Percentiles rank a stretch among this genome's conserved stretches.
Evolutionary conservation across 2,888 invertebrate species (phyloP).

Genomic region (Drosophila crucigera): DNA sequence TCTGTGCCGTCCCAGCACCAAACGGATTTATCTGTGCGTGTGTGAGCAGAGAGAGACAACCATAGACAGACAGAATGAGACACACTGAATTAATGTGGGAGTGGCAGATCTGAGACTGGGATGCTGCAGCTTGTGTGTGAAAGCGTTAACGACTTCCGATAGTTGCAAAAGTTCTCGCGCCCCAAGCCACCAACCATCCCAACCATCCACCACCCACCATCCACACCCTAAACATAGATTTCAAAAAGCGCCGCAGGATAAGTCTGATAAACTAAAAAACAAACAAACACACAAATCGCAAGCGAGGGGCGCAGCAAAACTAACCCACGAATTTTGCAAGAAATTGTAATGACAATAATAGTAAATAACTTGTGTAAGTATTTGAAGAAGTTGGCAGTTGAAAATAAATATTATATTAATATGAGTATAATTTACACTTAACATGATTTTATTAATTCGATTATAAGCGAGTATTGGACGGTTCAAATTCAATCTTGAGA

Average conservation of each 20-base stretch:
- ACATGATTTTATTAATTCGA: neutral
- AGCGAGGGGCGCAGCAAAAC: constrained; percentile 41
- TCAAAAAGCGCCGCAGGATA: constrained; percentile 71
- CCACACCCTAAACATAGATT: constrained; percentile 39
- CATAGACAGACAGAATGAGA: constrained; percentile 14
- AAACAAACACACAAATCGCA: constrained; percentile 35
- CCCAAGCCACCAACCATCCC: constrained; percentile 6
- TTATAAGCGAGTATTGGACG: neutral
- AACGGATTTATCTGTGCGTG: constrained; percentile 14
- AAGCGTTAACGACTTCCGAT: constrained; percentile 79
- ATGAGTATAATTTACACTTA: neutral
- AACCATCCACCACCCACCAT: neutral
- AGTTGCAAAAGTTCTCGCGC: constrained; percentile 68
- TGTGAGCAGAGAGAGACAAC: constrained; percentile 12
- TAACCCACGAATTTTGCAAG: neutral
- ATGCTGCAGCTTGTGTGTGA: constrained; percentile 55
- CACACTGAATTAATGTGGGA: constrained; percentile 42
- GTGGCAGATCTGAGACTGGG: constrained; percentile 24
- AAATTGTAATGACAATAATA: neutral
- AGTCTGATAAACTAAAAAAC: constrained; percentile 70
- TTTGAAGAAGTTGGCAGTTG: neutral
- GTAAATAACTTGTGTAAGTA: neutral
- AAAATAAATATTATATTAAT: neutral
- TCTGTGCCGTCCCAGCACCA: constrained; percentile 8
- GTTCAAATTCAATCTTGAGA: neutral